Conservation (phyloP, 2,113 vertebrate genomes). For the Desmodus rotundus region DNA sequence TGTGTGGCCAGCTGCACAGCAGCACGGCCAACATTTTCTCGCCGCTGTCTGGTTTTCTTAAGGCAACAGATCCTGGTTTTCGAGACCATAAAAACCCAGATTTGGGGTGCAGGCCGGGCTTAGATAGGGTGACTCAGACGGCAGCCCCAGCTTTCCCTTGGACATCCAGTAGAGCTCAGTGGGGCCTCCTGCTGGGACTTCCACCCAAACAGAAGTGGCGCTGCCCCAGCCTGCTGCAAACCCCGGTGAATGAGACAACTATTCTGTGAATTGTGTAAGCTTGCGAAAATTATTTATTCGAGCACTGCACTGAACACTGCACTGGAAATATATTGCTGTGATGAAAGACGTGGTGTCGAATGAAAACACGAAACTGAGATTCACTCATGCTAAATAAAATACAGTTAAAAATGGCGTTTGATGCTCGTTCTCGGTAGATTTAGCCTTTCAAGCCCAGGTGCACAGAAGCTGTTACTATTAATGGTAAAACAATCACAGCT, state of each 20-base stretch:
- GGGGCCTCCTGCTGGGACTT: neutral
- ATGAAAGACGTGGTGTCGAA: neutral
- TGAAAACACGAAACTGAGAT: neutral
- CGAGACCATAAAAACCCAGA: constrained; percentile 26
- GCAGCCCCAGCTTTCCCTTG: neutral
- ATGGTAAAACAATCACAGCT: neutral
- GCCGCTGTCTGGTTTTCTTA: constrained; percentile 17
- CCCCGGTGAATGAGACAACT: neutral
- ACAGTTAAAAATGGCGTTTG: neutral
- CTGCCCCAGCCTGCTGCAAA: neutral
- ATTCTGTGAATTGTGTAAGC: neutral
- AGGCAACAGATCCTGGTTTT: constrained; percentile 33
- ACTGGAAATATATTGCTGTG: neutral
- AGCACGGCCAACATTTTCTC: neutral
- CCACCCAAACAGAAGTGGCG: neutral
- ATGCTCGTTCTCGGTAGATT: neutral
- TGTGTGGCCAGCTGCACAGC: neutral
- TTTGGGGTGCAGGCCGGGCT: neutral
- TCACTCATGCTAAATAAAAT: neutral
- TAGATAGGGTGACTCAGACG: neutral
- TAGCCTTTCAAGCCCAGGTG: neutral
- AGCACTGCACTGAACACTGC: neutral
- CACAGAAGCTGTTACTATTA: neutral
- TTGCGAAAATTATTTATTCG: neutral
- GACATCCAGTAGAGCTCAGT: neutral